These are phyloP conservation scores for Yponomeuta evonymella DNA, from an alignment of 2,888 invertebrate genomes.

Conservation along the genomic window DNA sequence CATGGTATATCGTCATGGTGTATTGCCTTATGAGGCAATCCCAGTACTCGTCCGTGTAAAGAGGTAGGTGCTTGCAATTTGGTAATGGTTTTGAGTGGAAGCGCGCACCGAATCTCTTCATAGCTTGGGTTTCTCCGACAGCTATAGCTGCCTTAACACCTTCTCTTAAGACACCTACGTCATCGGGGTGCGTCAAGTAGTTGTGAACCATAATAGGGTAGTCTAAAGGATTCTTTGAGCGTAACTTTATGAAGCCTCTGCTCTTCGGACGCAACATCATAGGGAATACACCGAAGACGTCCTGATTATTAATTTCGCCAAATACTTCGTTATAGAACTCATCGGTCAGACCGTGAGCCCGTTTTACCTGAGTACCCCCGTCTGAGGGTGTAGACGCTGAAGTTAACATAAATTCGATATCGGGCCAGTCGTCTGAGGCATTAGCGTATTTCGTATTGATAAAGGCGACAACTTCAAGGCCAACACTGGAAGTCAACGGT, in stretches of 20 bases:
- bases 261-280: constrained; percentile 94
- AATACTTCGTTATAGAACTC: constrained; percentile 88
- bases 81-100: constrained; percentile 85
- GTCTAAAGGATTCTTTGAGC: constrained; percentile 81
- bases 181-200: constrained; percentile 91
- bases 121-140: constrained; percentile 84
- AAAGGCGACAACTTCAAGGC: constrained; percentile 91
- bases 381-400: constrained; percentile 89
- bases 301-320: constrained; percentile 81
- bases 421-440: constrained; percentile 91
- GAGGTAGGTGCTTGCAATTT: constrained; percentile 87
- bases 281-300: constrained; percentile 89
- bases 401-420: constrained; percentile 93
- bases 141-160: constrained; percentile 91
- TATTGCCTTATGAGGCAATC: constrained; percentile 89
- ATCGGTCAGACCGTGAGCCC: constrained; percentile 87
- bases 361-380: constrained; percentile 87
- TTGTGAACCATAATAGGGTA: constrained; percentile 94
- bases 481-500: constrained; percentile 90
- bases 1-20: constrained; percentile 91
- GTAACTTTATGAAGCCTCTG: constrained; percentile 85
- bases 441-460: constrained; percentile 93
- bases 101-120: constrained; percentile 86
- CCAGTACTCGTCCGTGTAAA: constrained; percentile 91
- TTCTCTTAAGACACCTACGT: constrained; percentile 88